Base-by-base conservation (phyloP, 1,140 invertebrate species). In the Sinonovacula constricta region DNA sequence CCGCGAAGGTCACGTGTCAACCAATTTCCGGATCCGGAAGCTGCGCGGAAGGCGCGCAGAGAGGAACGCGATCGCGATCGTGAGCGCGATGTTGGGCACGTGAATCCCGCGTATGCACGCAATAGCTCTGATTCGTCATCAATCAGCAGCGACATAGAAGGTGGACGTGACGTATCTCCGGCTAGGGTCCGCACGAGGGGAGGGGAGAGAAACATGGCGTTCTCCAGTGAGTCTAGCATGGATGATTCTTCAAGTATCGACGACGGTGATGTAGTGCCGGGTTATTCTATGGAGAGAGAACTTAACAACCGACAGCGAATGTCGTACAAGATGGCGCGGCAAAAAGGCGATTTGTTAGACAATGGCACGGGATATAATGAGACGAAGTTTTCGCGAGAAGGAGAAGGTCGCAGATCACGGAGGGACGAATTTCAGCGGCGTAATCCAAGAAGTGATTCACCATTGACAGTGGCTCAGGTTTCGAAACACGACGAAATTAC, bases 371-470 rank as follows among this genome's bases (percentile, higher is more conserved):
- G 12, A 22, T 10, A 60, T 39, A 62, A 31, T 28, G 51, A 49
- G 45, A 53, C 60, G n/a, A 65, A 51, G 34, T 66, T 63, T 63
- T 49, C 39, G 36, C 15, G 62, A 56, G 66, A 45, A 30, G 60
- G 51, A 3, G 60, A 56, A 24, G 70, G 63, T 33, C 30, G 62
- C 34, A 51, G 51, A 30, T 75, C 72, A 3, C 65, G 72, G 28
- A 34, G 72, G 12, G 72, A 75, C 34, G 62, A 56, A 7, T 65
- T 65, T 56, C 24, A 30, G n/a, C 51, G 51, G 57, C 24, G 72
- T 66, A 75, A 75, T 75, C 72, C 72, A 10, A 36, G 72, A 7
- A 75, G 72, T 66, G 72, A 75, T 75, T 75, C 72, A 5, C 72
- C 72, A 26, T 63, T 75, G 24, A 75, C 72, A 24, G 63, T 75